Evolutionary conservation across 2,888 invertebrate species (phyloP).

Genomic region (Odontocolon sp.): DNA sequence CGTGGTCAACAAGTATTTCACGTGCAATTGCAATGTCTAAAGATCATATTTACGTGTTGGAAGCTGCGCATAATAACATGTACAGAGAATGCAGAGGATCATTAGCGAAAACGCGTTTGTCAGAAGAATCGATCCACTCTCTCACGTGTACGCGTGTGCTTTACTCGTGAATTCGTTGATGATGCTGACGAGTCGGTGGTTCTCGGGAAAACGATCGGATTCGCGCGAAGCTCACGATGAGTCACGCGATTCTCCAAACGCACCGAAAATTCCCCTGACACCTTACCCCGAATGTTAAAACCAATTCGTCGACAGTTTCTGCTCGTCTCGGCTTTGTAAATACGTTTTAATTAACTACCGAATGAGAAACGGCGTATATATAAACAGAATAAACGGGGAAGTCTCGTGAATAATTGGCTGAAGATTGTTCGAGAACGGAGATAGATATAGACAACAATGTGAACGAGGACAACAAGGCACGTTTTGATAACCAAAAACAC

Average conservation of each 20-base stretch:
- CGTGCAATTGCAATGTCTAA: background rate
- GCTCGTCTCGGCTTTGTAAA: no score
- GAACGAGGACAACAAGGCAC: constrained; percentile 6
- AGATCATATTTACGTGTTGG: background rate
- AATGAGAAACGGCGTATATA: background rate
- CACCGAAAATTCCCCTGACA: background rate
- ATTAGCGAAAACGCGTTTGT: background rate
- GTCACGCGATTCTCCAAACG: background rate
- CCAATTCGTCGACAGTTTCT: no score
- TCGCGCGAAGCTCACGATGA: background rate
- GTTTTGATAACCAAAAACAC: background rate
- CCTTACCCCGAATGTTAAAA: no score
- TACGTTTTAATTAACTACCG: background rate
- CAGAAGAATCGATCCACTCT: background rate
- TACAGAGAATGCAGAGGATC: background rate
- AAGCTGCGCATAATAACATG: background rate
- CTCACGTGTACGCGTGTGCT: background rate
- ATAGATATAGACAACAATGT: background rate
- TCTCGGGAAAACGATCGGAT: background rate
- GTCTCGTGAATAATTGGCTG: constrained; percentile 6
- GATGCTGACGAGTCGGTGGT: background rate
- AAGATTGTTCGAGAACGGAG: no score
- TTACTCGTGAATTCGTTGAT: no score
- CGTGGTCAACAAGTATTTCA: background rate
- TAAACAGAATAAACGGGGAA: background rate